Evolutionary conservation across 2,113 vertebrate genomes (phyloP).

Genomic region (Helogale parvula): DNA sequence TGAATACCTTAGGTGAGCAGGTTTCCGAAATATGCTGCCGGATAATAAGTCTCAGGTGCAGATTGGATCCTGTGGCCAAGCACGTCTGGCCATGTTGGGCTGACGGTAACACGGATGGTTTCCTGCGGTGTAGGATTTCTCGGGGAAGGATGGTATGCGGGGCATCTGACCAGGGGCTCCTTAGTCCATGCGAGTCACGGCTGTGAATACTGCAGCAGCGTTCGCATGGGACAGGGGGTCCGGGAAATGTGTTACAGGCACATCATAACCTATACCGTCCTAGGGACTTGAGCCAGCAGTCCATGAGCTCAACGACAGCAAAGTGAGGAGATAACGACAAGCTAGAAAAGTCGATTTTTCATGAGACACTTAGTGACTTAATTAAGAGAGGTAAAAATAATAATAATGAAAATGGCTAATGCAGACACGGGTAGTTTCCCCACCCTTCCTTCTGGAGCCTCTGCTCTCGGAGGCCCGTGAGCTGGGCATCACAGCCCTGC

Average conservation of each 20-base stretch:
- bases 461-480: neutral
- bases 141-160: accelerated
- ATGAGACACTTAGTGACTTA: neutral
- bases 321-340: neutral
- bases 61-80: neutral
- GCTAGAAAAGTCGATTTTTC: neutral
- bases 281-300: neutral
- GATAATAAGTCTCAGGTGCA: neutral
- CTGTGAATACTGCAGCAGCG: neutral
- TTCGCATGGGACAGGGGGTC: neutral
- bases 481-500: neutral
- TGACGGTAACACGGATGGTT: neutral
- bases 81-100: too few species aligned
- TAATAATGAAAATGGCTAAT: neutral
- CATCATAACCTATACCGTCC: too few species aligned
- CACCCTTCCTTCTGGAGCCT: neutral
- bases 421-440: neutral
- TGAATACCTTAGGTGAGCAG: neutral
- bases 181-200: too few species aligned
- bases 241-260: neutral
- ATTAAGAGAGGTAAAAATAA: neutral
- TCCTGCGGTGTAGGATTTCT: neutral
- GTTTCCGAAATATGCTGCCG: neutral
- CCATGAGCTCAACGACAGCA: neutral
- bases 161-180: neutral